Base-by-base conservation (phyloP, 2,797 vertebrate species). In the Novumbra hubbsi region DNA sequence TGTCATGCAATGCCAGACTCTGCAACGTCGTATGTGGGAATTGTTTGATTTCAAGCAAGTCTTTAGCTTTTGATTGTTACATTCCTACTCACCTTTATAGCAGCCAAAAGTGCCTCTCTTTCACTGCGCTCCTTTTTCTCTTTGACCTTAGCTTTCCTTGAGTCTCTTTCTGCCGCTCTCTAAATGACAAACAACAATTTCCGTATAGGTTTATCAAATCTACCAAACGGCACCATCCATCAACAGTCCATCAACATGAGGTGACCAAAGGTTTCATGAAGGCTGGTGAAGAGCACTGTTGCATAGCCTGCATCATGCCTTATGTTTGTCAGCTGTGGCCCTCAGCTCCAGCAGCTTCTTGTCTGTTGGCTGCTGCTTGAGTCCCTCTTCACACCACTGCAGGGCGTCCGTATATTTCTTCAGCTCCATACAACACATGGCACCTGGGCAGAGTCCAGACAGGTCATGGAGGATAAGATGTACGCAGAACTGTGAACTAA, bases 351-450 rank as follows among this genome's bases (percentile, higher is more conserved):
- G 85, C 24, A 99, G 93, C 76, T 95, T 98, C 85, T 94, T 95
- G 77, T 98, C 96, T 7, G 86, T 91, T 2, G 95, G 89, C 80
- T 95, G 86, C 73, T 90, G 82, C 64, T 74, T 83, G 57, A 99
- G 93, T 28, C 96, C 98, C 6, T 96, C 95, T 0, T 98, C 96
- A 66, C 97, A 98, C 97, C 97, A 99, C 12, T 84, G 91, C 78
- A 97, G n/a, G 0, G 95, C 95, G 75, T 95, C 95, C 0, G 87
- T 76, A 79, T 94, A 97, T 79, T 91, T 92, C 70, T 85, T 93
- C 68, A 99, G 88, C 87, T 96, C 95, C 74, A 96, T 79, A 78
- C 94, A 96, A 84, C 98, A 98, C 85, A 96, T 92, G 62, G 93
- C 96, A 76, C 98, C 98, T 99, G 86, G 19, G 73, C 34, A 78